Evolutionary conservation across 2,797 vertebrate species (phyloP), one percentile per base, ranked within the genome.

Genomic region (Peromyscus attwateri): DNA sequence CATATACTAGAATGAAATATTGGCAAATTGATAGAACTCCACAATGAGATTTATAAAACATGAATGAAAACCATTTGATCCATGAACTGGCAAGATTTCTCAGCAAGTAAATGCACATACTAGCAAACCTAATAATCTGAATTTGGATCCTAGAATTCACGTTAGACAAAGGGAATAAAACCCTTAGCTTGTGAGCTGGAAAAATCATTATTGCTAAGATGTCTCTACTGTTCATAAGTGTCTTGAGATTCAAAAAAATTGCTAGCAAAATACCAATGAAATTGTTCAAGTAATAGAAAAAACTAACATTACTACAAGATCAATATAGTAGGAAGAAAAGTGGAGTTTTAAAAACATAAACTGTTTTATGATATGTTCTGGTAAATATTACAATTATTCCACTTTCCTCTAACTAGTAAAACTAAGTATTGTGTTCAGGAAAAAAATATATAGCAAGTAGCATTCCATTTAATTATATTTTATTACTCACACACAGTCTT

Each of bases 391-490:
- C 12, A 93, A 62, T 40, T 43, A 7, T 12, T 96, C 52, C 40
- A 12, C 29, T 95, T 80, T 76, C 3, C 11, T 89, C 46, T 77
- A 76, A 87, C 37, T 60, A 55, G 4, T 12, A 95, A 83, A 92
- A 68, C 37, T 52, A 87, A 76, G 17, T 66, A 88, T 75, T 79
- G n/a, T 49, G 49, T 31, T 64, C 57, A 40, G 55, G 21, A n/a
- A 46, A 43, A 80, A 88, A 6, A 6, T 12, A 37, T 14, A 60
- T 71, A 34, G 0, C 43, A 87, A 14, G 8, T 79, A 21, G 87
- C 21, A 68, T 17, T 79, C 49, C 82, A 55, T 37, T 91, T 85
- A 77, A 49, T 76, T 16, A 73, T 68, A 91, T 89, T 84, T 92
- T 91, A 25, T 40, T 71, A 37, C 0, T 34, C 13, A 71, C 25